A percentile compares a stretch with the other conserved stretches of the same genome.
Conservation (phyloP, 2,797 vertebrate genomes). For the Myotis myotis region DNA sequence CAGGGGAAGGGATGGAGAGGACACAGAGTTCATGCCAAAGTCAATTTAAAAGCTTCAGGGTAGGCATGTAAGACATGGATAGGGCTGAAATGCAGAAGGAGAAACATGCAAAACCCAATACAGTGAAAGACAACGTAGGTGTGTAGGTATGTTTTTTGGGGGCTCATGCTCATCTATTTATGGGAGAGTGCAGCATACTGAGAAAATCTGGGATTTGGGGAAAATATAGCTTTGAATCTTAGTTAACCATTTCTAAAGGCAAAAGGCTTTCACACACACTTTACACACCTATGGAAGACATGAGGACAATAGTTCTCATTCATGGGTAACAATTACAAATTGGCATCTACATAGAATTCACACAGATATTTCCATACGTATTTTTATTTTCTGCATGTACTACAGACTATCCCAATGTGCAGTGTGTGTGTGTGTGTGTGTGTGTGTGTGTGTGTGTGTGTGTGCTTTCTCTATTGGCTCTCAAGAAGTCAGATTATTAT, state of each 20-base stretch:
- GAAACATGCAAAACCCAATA: neutral
- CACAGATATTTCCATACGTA: neutral
- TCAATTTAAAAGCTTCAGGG: neutral
- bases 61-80: neutral
- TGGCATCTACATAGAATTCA: neutral
- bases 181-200: neutral
- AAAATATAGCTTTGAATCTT: neutral
- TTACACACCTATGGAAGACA: neutral
- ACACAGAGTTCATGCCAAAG: neutral
- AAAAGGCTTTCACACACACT: neutral
- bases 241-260: neutral
- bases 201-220: neutral
- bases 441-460: neutral
- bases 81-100: neutral
- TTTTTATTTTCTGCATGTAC: neutral
- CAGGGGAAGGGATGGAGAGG: neutral
- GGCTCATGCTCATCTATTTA: too few species aligned
- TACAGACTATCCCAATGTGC: neutral
- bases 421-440: neutral
- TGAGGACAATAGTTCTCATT: neutral
- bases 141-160: neutral
- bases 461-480: neutral
- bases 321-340: neutral
- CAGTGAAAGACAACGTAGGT: neutral
- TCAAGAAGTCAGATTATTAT: neutral